Evolutionary conservation across 2,888 invertebrate species (phyloP).

Genomic region (Leucania comma): DNA sequence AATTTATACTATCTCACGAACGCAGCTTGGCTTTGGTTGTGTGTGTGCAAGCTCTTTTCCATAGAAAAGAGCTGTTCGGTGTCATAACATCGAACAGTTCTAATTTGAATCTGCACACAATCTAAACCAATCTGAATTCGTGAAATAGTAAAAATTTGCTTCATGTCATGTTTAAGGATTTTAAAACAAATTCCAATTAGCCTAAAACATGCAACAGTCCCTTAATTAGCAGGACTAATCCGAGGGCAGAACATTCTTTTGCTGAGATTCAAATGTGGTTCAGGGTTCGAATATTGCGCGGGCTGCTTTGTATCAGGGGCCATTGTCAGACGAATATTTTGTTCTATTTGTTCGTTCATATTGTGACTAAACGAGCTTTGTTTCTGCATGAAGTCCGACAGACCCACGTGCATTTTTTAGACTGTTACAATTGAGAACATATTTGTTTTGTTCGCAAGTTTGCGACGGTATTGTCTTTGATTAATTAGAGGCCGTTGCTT

Average conservation of each 20-base stretch:
- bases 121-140: too few relatives aligned
- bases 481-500: constrained; percentile 14
- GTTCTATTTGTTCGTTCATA: constrained; percentile 58
- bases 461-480: not conserved
- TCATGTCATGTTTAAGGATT: not conserved
- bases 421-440: constrained; percentile 17
- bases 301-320: constrained; percentile 65
- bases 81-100: too few relatives aligned
- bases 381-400: constrained; percentile 33
- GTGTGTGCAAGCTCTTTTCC: too few relatives aligned
- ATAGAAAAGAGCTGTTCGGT: too few relatives aligned
- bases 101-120: too few relatives aligned
- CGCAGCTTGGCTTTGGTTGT: too few relatives aligned
- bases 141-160: not conserved
- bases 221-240: constrained; percentile 47
- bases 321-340: constrained; percentile 62
- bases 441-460: constrained; percentile 23
- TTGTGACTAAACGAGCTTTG: constrained; percentile 50
- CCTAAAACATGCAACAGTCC: constrained; percentile 12
- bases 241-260: constrained; percentile 53
- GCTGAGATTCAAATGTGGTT: constrained; percentile 74
- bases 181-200: constrained; percentile 9
- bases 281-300: constrained; percentile 75
- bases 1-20: too few relatives aligned
- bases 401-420: constrained; percentile 46